Evolutionary conservation across 2,797 vertebrate species (phyloP), one percentile per base, ranked within the genome.

Genomic region (Botia almorhae): DNA sequence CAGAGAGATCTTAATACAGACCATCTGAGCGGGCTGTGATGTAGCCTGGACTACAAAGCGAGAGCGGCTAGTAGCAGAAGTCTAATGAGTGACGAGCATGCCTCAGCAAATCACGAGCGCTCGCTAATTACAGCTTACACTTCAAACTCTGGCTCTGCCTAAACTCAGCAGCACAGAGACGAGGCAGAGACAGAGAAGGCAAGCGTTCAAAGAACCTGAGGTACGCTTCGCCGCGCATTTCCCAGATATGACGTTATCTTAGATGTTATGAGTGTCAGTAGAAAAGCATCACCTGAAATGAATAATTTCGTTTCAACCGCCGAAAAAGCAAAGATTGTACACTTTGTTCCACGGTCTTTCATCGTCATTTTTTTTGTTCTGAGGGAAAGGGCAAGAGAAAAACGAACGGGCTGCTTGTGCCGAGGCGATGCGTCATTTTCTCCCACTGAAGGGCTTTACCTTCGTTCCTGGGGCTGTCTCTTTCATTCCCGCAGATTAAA

Each of bases 1-100:
- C 33, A 64, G 68, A 12, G 29, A 64, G 43, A 71, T 50, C 83
- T 88, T 76, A 76, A 75, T 72, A 83, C 80, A 76, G 23, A 82
- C 63, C 3, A 48, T 69, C 33, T 48, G 29, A 17, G 36, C 29
- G 36, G n/a, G 36, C 26, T 39, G 67, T 69, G 48, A 16, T 76
- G 84, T 80, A 84, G 78, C 50, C 81, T 61, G 64, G n/a, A 76
- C 67, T 65, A 67, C 36, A 69, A 60, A 69, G 53, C 58, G 16
- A 75, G 56, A 63, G 72, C 12, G 7, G 17, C 48, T 63, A 33
- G 76, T 81, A 16, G 50, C 29, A 80, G 21, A 73, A 48, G 61
- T 1, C 48, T 80, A 80, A 80, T 73, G 60, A 80, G 78, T 73
- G 78, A 72, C 48, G 65, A 72, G 60, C 69, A 29, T 64, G 77